Conservation (phyloP, 2,113 vertebrate species). For the Scopus umbretta region DNA sequence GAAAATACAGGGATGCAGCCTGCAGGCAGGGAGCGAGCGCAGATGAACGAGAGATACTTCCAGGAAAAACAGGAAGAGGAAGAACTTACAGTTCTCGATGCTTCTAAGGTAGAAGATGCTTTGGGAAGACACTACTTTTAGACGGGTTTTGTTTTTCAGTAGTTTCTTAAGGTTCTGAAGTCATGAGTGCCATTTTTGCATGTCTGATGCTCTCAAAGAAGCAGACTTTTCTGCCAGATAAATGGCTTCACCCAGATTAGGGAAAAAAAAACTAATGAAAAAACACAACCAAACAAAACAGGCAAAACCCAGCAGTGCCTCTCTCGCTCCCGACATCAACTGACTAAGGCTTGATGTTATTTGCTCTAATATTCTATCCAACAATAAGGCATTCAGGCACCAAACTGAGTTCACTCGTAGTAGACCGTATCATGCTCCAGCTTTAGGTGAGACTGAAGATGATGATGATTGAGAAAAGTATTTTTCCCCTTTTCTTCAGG, state of each 20-base stretch:
- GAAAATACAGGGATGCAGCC: neutral
- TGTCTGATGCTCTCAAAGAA: neutral
- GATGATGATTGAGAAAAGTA: neutral
- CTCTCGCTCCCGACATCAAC: neutral
- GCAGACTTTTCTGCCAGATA: neutral
- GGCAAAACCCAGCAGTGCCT: neutral
- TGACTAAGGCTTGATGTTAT: neutral
- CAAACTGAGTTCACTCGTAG: neutral
- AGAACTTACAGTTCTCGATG: neutral
- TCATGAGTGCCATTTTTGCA: neutral
- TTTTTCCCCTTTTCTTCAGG: neutral
- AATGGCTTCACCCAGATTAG: neutral
- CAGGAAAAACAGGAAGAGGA: neutral
- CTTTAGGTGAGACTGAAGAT: neutral
- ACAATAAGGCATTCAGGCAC: neutral
- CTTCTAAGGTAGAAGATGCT: neutral
- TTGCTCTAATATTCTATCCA: rapidly evolving
- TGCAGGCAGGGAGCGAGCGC: neutral
- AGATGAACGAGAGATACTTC: neutral
- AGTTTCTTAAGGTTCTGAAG: neutral
- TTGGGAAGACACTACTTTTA: neutral
- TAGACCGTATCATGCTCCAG: rapidly evolving
- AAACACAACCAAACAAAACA: neutral
- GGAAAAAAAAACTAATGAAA: neutral
- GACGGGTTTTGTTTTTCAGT: neutral